Evolutionary conservation across 2,888 invertebrate genomes (phyloP).

Genomic region (Ramazzottius varieornatus): DNA sequence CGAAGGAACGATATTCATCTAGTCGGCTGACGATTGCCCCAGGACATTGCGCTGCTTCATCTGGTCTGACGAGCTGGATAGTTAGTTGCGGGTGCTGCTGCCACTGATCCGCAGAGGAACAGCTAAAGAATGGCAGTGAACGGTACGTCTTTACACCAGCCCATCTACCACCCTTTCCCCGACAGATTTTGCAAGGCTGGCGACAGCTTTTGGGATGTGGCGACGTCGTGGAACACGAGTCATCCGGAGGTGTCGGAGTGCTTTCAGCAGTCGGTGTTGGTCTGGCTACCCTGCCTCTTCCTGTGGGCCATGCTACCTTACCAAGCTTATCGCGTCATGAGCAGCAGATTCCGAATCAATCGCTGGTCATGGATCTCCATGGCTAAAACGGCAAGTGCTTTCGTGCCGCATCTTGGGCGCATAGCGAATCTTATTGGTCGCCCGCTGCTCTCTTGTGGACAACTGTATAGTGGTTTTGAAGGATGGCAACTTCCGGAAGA

Average conservation of each 20-base stretch:
- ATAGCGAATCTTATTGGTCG: not conserved
- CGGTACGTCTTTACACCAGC: no score
- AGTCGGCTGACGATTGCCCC: no score
- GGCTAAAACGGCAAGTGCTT: not conserved
- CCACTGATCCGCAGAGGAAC: no score
- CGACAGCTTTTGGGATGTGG: conserved; percentile 6
- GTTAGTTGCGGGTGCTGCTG: no score
- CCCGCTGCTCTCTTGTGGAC: not conserved
- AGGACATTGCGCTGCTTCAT: no score
- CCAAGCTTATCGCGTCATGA: not conserved
- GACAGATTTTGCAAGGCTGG: not conserved
- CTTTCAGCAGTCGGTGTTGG: conserved; percentile 23
- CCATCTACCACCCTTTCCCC: not conserved
- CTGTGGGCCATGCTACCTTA: conserved; percentile 17
- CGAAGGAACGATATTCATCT: no score
- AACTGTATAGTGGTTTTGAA: not conserved
- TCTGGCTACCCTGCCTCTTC: conserved; percentile 25
- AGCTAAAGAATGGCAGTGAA: no score
- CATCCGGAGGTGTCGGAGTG: conserved; percentile 6
- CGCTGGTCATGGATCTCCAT: not conserved
- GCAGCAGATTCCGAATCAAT: not conserved
- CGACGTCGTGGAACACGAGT: conserved; percentile 7
- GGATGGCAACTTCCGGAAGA: no score
- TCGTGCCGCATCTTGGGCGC: not conserved
- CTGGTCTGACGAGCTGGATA: no score